Evolutionary conservation across 2,113 vertebrate genomes (phyloP).

Genomic region (Notarius quadriscutis): DNA sequence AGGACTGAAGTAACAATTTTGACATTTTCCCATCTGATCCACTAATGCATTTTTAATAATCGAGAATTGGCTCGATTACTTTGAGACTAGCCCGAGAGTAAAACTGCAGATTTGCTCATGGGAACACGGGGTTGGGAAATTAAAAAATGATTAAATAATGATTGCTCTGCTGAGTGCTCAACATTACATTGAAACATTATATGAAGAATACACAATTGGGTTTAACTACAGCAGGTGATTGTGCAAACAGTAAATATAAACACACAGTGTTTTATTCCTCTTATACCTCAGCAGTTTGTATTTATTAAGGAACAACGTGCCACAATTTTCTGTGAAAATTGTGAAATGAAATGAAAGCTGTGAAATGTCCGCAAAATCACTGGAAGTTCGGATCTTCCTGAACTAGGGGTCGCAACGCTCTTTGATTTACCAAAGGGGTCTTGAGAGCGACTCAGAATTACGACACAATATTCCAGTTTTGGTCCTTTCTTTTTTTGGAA

Average conservation of each 20-base stretch:
- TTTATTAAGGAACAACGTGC: background rate
- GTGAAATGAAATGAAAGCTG: too few species aligned
- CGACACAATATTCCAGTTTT: too few species aligned
- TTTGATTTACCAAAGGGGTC: background rate
- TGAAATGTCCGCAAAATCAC: background rate
- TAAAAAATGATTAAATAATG: background rate
- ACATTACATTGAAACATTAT: background rate
- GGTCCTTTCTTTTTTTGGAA: too few species aligned
- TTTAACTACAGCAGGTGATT: background rate
- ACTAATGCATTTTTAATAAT: conserved; percentile 5
- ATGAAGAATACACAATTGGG: background rate
- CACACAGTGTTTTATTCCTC: background rate
- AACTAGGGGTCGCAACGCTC: background rate
- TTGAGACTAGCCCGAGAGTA: background rate
- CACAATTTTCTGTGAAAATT: background rate
- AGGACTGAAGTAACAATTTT: background rate
- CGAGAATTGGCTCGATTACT: background rate
- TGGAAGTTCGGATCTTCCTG: background rate
- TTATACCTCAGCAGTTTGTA: background rate
- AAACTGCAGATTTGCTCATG: background rate
- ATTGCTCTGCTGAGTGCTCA: background rate
- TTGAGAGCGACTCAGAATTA: background rate
- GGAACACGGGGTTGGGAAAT: background rate
- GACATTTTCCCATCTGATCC: background rate
- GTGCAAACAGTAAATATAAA: background rate